A percentile compares a stretch with the other conserved stretches of the same genome.
Evolutionary conservation across 2,888 invertebrate genomes (phyloP).

Genomic region (Synergus umbraculus): DNA sequence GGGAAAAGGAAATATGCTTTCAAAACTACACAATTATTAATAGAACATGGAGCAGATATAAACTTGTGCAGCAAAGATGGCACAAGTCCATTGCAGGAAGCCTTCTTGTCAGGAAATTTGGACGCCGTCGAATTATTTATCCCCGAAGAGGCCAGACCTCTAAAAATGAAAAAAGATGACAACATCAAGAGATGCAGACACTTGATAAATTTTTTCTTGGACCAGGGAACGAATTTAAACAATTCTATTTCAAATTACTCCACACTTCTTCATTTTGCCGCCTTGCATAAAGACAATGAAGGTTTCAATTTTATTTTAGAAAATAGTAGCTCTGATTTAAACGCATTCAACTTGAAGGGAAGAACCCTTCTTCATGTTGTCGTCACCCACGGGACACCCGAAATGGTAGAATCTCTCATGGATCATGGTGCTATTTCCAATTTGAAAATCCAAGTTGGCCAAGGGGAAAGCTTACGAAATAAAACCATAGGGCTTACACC

Average conservation of each 20-base stretch:
- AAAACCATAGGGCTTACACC: conserved; percentile 26
- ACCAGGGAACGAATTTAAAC: conserved; percentile 38
- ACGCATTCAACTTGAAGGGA: conserved; percentile 26
- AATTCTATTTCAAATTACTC: conserved; percentile 25
- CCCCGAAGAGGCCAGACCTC: conserved; percentile 3
- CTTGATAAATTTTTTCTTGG: conserved; percentile 34
- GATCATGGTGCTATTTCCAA: background rate
- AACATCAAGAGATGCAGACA: conserved; percentile 19
- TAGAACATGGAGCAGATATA: conserved; percentile 26
- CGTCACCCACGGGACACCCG: background rate
- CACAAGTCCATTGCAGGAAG: conserved; percentile 16
- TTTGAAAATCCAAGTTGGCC: conserved; percentile 1
- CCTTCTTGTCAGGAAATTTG: conserved; percentile 10
- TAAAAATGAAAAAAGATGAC: background rate
- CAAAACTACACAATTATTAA: background rate
- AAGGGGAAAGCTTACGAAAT: background rate
- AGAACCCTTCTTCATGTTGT: conserved; percentile 9
- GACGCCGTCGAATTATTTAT: conserved; percentile 15
- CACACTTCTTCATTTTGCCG: conserved; percentile 44
- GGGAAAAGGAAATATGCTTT: conserved; percentile 13
- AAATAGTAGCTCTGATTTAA: background rate
- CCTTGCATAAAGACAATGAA: conserved; percentile 21
- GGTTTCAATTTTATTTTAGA: conserved; percentile 1
- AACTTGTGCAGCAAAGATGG: conserved; percentile 13
- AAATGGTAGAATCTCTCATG: conserved; percentile 5